phyloP scores from a whole-genome alignment of 2,113 vertebrate species.

The Dissostichus mawsoni region DNA sequence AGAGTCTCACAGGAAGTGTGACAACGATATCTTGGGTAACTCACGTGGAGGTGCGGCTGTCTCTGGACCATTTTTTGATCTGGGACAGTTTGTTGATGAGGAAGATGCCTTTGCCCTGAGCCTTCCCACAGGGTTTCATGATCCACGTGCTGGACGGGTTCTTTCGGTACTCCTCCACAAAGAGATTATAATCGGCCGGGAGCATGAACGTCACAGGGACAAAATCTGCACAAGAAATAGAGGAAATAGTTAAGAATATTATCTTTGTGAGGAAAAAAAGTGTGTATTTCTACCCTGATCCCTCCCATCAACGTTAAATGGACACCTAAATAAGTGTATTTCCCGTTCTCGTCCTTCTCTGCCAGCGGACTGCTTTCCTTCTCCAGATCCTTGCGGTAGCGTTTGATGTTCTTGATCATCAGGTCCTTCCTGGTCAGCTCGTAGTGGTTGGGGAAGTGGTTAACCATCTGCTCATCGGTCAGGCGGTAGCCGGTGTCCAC shows the following conservation, averaged over 20 bases:
- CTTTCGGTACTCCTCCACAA: conserved; percentile 98
- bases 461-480: conserved; percentile 97
- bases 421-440: conserved; percentile 97
- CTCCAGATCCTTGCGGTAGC: conserved; percentile 96
- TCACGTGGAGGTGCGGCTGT: conserved; percentile 97
- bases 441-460: conserved; percentile 99
- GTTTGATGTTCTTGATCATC: conserved; percentile 99
- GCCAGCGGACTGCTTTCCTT: conserved; percentile 94
- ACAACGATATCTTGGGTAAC: conserved; percentile 36
- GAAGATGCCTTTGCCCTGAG: conserved; percentile 98
- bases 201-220: conserved; percentile 99
- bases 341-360: conserved; percentile 97
- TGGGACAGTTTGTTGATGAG: conserved; percentile 99
- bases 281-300: not conserved
- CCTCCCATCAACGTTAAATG: not conserved
- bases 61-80: conserved; percentile 98
- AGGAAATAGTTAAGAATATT: not conserved
- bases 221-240: conserved; percentile 87
- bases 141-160: conserved; percentile 99
- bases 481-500: conserved; percentile 97
- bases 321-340: conserved; percentile 94
- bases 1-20: not conserved
- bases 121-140: conserved; percentile 99
- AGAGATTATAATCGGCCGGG: conserved; percentile 96
- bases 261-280: not conserved